Percentiles rank a stretch among this genome's conserved stretches.
Conservation (phyloP, 2,888 invertebrate genomes). For the Cosmorhoe ocellata region DNA sequence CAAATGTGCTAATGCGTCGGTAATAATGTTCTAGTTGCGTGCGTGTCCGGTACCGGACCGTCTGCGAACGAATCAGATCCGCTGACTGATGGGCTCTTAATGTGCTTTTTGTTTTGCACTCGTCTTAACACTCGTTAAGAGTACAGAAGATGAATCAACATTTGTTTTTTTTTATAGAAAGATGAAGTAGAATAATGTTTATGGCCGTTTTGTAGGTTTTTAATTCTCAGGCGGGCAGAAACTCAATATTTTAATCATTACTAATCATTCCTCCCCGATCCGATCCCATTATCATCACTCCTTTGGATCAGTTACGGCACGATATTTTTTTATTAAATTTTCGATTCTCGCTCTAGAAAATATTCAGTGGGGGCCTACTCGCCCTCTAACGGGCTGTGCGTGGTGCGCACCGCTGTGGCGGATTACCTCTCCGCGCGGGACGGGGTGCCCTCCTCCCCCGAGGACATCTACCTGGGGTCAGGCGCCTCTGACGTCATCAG, state of each 20-base stretch:
- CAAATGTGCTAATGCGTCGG: neutral
- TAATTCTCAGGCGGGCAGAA: too few relatives aligned
- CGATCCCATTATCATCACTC: too few relatives aligned
- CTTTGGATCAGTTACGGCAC: too few relatives aligned
- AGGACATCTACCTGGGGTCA: constrained; percentile 92
- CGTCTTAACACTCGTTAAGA: neutral
- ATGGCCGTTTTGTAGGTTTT: too few relatives aligned
- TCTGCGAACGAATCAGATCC: too few relatives aligned
- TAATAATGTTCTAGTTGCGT: constrained; percentile 8
- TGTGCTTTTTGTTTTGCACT: constrained; percentile 8
- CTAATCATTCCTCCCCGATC: too few relatives aligned
- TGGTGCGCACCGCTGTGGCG: constrained; percentile 92
- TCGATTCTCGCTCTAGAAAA: constrained; percentile 75
- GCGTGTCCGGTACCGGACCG: too few relatives aligned
- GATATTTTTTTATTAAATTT: neutral
- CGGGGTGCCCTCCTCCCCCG: constrained; percentile 87
- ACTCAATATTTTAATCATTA: too few relatives aligned
- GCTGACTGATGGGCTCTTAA: constrained; percentile 10
- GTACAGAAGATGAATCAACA: too few relatives aligned
- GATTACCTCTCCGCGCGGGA: constrained; percentile 85
- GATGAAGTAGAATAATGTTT: too few relatives aligned
- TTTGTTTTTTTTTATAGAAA: too few relatives aligned
- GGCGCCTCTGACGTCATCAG: constrained; percentile 97
- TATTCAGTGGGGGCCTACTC: constrained; percentile 94
- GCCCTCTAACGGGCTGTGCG: constrained; percentile 92